These are phyloP conservation scores for Tridacna gigas DNA, from an alignment of 2,888 invertebrate genomes.

Conservation along the genomic window DNA sequence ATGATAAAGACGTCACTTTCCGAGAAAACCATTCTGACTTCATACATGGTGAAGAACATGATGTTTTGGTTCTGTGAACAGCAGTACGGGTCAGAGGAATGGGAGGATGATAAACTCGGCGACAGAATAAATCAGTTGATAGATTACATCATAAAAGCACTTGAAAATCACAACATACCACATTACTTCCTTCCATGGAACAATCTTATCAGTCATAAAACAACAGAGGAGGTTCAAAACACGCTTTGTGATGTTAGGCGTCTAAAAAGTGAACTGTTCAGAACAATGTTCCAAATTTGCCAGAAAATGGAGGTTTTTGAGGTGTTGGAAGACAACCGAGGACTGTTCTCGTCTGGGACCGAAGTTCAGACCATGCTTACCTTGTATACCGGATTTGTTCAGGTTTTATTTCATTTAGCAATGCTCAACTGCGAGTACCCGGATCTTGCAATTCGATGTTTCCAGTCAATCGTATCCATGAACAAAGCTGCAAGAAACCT, in stretches of 20 bases:
- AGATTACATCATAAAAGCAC: conserved; percentile 53
- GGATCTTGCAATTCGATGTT: conserved; percentile 39
- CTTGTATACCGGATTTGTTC: conserved; percentile 47
- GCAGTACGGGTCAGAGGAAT: conserved; percentile 41
- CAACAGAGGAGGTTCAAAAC: conserved; percentile 35
- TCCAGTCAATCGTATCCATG: conserved; percentile 34
- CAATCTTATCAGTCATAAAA: conserved; percentile 54
- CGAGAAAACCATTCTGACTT: conserved; percentile 42
- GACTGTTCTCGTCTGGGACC: background rate
- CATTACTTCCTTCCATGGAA: conserved; percentile 57
- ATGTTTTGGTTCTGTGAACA: conserved; percentile 67
- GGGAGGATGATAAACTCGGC: conserved; percentile 46
- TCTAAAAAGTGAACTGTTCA: conserved; percentile 22
- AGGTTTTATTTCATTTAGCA: conserved; percentile 44
- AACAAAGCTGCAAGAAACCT: conserved; percentile 34
- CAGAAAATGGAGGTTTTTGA: conserved; percentile 46
- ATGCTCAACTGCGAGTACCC: conserved; percentile 25
- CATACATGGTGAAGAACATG: conserved; percentile 65
- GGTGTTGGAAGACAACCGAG: background rate
- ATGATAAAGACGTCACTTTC: conserved; percentile 51
- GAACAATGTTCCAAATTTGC: conserved; percentile 32
- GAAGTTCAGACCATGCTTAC: conserved; percentile 43
- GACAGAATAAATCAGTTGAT: conserved; percentile 49
- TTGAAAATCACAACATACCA: conserved; percentile 54
- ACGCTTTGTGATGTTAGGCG: conserved; percentile 33